These are phyloP conservation scores for Papilio aristodemus DNA, from an alignment of 1,140 invertebrate species.

Conservation along the genomic window DNA sequence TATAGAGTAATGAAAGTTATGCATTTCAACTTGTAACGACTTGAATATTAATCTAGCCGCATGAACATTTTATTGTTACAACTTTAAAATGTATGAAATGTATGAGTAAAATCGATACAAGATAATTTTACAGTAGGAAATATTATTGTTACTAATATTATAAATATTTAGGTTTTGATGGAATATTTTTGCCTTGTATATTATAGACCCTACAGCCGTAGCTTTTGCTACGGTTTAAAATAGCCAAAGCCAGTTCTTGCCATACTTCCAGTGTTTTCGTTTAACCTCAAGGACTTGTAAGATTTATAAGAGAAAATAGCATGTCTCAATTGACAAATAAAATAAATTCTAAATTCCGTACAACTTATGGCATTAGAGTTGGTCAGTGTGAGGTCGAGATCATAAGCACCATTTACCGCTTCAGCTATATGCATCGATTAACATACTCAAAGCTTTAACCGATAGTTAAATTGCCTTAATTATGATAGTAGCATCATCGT, in stretches of 20 bases:
- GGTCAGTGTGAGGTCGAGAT: conserved; percentile 8
- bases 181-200: background rate
- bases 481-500: conserved; percentile 12
- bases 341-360: background rate
- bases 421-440: background rate
- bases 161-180: background rate
- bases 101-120: background rate
- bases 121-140: background rate
- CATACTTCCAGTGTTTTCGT: too few relatives aligned
- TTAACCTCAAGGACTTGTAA: too few relatives aligned
- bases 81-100: background rate
- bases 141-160: background rate
- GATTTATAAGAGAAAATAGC: background rate
- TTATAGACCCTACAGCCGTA: background rate
- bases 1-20: conserved; percentile 3
- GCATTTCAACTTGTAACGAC: conserved; percentile 14
- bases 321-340: background rate
- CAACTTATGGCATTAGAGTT: background rate
- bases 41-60: conserved; percentile 11
- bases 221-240: background rate
- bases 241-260: background rate
- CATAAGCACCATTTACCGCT: background rate
- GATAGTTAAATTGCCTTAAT: conserved; percentile 19
- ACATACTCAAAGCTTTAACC: conserved; percentile 3
- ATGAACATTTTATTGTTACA: conserved; percentile 19